Evolutionary conservation across 2,113 vertebrate genomes (phyloP).

Genomic region (Anser brachyrhynchus): DNA sequence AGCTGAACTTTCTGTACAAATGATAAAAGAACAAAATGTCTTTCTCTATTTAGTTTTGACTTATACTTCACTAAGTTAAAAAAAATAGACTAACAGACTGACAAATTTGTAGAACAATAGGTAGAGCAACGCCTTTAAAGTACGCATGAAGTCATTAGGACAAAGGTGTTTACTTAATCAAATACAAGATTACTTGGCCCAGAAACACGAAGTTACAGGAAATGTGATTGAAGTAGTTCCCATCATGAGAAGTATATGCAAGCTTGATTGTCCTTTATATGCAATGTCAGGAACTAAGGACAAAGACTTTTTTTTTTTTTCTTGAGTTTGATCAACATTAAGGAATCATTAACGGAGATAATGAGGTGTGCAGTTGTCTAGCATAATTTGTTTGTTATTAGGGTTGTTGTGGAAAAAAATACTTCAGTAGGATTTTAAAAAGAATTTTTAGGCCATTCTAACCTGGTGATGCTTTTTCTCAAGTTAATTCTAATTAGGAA

Average conservation of each 20-base stretch:
- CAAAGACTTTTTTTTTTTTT: neutral
- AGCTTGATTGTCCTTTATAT: slow-evolving; percentile 10
- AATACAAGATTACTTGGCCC: slow-evolving; percentile 63
- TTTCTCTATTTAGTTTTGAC: slow-evolving; percentile 38
- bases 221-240: slow-evolving; percentile 49
- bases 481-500: neutral
- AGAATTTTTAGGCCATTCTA: neutral
- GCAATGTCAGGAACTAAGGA: slow-evolving; percentile 24
- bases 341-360: neutral
- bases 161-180: slow-evolving; percentile 72
- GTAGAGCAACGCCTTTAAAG: slow-evolving; percentile 50
- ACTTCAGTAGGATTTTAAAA: neutral
- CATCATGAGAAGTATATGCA: slow-evolving; percentile 35
- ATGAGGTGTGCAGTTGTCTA: neutral
- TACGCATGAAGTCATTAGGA: slow-evolving; percentile 56
- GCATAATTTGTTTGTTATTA: neutral
- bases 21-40: slow-evolving; percentile 24
- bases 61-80: slow-evolving; percentile 25
- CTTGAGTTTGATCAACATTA: neutral
- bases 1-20: slow-evolving; percentile 1
- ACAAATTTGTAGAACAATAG: slow-evolving; percentile 66
- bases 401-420: neutral
- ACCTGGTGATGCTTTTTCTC: neutral
- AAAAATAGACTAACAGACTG: slow-evolving; percentile 6
- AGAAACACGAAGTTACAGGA: slow-evolving; percentile 61